Conservation (phyloP, 1,140 invertebrate species). For the Andricus grossulariae region DNA sequence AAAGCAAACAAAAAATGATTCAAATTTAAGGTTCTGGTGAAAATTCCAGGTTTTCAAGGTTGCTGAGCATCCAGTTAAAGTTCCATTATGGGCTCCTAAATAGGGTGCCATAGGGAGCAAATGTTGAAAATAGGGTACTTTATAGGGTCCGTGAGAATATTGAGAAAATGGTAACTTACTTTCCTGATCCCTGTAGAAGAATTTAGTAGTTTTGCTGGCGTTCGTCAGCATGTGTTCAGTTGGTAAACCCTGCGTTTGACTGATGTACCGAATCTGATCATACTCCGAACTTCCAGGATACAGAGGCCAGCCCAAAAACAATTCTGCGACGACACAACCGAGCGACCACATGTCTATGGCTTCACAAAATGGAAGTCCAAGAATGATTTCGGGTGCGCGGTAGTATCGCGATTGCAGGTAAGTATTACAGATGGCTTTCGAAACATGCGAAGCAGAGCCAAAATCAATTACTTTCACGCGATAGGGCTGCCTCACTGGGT, state of each 20-base stretch:
- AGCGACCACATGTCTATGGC: constrained; percentile 99
- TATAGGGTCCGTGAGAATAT: no score
- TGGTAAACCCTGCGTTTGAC: constrained; percentile 94
- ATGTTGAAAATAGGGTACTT: no score
- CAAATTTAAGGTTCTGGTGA: no score
- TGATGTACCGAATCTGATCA: constrained; percentile 97
- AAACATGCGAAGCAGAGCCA: constrained; percentile 98
- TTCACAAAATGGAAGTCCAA: constrained; percentile 98
- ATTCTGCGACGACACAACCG: constrained; percentile 99
- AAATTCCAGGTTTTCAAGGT: no score
- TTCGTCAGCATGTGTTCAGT: constrained; percentile 99
- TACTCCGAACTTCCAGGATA: constrained; percentile 99
- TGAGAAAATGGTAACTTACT: constrained; percentile 72
- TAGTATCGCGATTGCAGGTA: constrained; percentile 99
- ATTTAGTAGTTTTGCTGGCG: constrained; percentile 98
- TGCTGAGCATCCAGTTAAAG: no score
- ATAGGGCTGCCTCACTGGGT: constrained; percentile 97
- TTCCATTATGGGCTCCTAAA: no score
- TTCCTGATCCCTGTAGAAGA: constrained; percentile 98
- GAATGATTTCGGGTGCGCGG: constrained; percentile 98
- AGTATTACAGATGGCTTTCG: constrained; percentile 99
- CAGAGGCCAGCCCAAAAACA: constrained; percentile 99
- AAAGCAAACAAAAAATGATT: no score
- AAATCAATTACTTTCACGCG: constrained; percentile 99
- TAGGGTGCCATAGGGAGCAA: no score